Base-by-base conservation (phyloP, 2,797 vertebrate genomes). In the Schizopygopsis malacanthus region DNA sequence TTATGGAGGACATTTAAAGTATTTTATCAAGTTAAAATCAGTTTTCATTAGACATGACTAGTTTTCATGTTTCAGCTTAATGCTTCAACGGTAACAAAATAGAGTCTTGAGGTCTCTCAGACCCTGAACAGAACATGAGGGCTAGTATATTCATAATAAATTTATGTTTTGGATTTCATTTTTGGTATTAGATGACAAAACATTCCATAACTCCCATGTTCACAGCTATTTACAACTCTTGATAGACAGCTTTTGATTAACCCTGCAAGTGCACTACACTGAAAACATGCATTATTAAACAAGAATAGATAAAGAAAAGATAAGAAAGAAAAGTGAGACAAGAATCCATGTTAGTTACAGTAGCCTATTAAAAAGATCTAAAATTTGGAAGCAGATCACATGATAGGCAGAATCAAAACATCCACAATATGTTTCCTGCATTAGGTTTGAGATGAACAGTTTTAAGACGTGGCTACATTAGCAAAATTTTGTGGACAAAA, bases 221-320 rank as follows among this genome's bases (percentile, higher is more conserved):
- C n/a, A n/a, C n/a, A n/a, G n/a, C n/a, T n/a, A n/a, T n/a, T n/a
- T n/a, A n/a, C n/a, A n/a, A n/a, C n/a, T n/a, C n/a, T n/a, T n/a
- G n/a, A n/a, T n/a, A n/a, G n/a, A n/a, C n/a, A n/a, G n/a, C n/a
- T n/a, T 47, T 7, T 11, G 43, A 25, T 25, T 50, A 59, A 43
- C 25, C 67, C 70, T n/a, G 50, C 52, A 71, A 72, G 25, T 63
- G 39, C 79, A 75, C 76, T 52, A 61, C 61, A 70, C 41, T 54
- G 15, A 83, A 88, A 80, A 61, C 85, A 84, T 84, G 81, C 73
- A 79, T 65, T 69, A 33, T 69, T 47, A 22, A 63, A 86, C 15
- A 4, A 63, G 52, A 56, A 12, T 2, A 22, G 81, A n/a, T 63
- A 54, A 20, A 39, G 71, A 86, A 84, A 50, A 61, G n/a, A 50